A percentile compares a stretch with the other conserved stretches of the same genome.
These are phyloP conservation scores for Teleopsis dalmanni DNA, from an alignment of 1,140 invertebrate genomes.

Conservation along the genomic window DNA sequence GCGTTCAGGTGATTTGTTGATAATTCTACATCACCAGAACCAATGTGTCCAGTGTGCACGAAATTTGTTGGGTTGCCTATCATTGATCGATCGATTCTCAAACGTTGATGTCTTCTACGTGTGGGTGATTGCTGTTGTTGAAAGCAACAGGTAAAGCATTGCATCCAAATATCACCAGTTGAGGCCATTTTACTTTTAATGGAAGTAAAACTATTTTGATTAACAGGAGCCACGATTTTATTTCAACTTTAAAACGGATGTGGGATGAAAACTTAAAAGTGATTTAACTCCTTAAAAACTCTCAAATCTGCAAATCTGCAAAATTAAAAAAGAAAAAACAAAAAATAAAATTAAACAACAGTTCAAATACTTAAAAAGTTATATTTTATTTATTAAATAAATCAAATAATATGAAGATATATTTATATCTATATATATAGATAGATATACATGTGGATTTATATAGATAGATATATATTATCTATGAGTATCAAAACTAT, in stretches of 20 bases:
- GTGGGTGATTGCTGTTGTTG: constrained; percentile 61
- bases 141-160: constrained; percentile 78
- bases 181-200: constrained; percentile 52
- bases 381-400: no score
- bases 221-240: neutral
- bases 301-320: no score
- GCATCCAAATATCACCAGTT: constrained; percentile 70
- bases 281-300: neutral
- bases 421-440: no score
- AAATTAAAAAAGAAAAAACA: no score
- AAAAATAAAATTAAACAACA: no score
- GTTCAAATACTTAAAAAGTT: no score
- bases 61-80: constrained; percentile 88
- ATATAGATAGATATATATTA: no score
- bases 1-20: constrained; percentile 64
- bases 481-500: no score
- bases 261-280: neutral
- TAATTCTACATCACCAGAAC: constrained; percentile 78
- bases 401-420: no score
- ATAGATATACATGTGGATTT: no score
- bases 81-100: constrained; percentile 85
- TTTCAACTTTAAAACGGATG: neutral
- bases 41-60: constrained; percentile 73
- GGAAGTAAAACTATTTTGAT: constrained; percentile 11
- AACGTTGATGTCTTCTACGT: constrained; percentile 55